Base-by-base conservation (phyloP, 2,888 invertebrate genomes). In the Lordiphosa andalusiaca region DNA sequence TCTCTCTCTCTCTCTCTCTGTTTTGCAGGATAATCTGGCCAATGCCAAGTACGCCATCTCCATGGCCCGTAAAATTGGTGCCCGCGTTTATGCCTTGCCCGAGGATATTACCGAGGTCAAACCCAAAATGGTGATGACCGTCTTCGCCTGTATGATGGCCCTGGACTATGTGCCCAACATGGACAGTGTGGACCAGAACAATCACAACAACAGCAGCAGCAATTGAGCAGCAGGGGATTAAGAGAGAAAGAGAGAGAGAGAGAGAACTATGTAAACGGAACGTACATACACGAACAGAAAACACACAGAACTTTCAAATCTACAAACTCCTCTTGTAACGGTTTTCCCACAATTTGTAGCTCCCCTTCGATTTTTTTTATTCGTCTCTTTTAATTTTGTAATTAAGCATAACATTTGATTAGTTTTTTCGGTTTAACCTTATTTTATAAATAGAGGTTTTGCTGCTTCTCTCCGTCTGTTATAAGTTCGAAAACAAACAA, bases 1-100 rank as follows among this genome's bases (percentile, higher is more conserved):
- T 25, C 6, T 6, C 23, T 5, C 23, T 23, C 5, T 6, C 6
- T 25, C 6, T 6, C 23, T 5, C 23, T 23, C 5, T n/a, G 5
- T 39, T 90, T 49, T 91, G 7, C 90, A 98, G 98, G 97, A 97
- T 67, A 95, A 95, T 82, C 91, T 96, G 85, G 96, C 96, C 53
- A 99, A 99, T 91, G 99, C 99, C n/a, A 99, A 99, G 88, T 99
- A 99, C 91, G 99, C 99, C 56, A 96, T 99, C 81, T 98, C 98
- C 0, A 96, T 98, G 95, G 98, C 98, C 6, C 93, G 99, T 46
- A 98, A 98, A 86, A 96, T 96, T 86, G 99, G 99, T 69, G 99
- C 98, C 48, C 93, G 98, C 61, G 98, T 99, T 13, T 99, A 99
- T 90, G 99, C 99, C 6, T 91, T 99, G 61, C 99, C 99, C 12